A percentile compares a stretch with the other conserved stretches of the same genome.
phyloP scores from a whole-genome alignment of 2,113 vertebrate species.

The Atherinomorus stipes region DNA sequence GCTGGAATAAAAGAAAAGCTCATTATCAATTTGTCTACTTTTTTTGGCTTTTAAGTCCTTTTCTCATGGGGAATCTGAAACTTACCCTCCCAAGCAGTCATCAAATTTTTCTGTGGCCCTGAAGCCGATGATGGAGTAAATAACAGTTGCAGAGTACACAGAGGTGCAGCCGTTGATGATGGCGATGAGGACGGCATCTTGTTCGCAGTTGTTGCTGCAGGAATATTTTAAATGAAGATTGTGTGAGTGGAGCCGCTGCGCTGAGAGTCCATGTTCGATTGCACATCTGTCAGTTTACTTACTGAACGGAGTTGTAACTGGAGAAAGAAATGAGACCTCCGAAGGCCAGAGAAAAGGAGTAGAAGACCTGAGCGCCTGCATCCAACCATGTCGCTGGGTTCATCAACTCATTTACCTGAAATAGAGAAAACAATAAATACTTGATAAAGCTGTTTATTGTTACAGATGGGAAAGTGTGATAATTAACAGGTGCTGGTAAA shows the following conservation, averaged over 20 bases:
- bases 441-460: not conserved
- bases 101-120: constrained; percentile 91
- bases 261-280: not conserved
- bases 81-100: constrained; percentile 80
- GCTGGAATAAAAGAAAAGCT: constrained; percentile 48
- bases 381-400: constrained; percentile 94
- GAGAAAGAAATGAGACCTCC: constrained; percentile 98
- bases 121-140: constrained; percentile 98
- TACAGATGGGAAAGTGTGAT: not conserved
- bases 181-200: constrained; percentile 91
- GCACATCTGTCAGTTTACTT: constrained; percentile 72
- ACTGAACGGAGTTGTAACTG: constrained; percentile 97
- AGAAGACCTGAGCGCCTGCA: constrained; percentile 96
- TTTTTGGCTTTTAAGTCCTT: not conserved
- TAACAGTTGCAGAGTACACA: constrained; percentile 91
- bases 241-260: not conserved
- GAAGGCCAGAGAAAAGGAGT: constrained; percentile 95
- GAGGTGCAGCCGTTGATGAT: constrained; percentile 95
- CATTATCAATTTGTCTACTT: not conserved
- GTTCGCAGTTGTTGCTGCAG: constrained; percentile 94
- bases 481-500: not conserved
- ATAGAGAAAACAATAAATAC: not conserved
- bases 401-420: constrained; percentile 88
- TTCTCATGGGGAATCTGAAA: not conserved
- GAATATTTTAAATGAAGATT: not conserved